Base-by-base conservation (phyloP, 2,113 vertebrate species). In the Phaethornis superciliosus region DNA sequence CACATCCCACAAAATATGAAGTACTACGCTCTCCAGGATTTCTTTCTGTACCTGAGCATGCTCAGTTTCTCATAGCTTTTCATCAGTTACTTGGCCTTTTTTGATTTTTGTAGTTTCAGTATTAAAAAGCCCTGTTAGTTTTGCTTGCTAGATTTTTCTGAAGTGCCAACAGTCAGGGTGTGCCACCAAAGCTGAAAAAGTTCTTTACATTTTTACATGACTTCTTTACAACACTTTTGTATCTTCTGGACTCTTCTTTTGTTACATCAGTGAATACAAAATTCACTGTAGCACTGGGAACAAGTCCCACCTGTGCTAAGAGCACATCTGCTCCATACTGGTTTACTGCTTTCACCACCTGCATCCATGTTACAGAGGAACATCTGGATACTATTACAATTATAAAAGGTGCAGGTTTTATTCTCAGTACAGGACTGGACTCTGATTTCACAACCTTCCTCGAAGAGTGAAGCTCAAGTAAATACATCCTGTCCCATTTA, bases 281-380 rank as follows among this genome's bases (percentile, higher is more conserved):
- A 96, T 77, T 96, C 93, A 93, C 94, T 97, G 84, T 81, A 89
- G 81, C 89, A n/a, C 33, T 96, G 96, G 92, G 96, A 96, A 91
- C 69, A 87, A 91, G 95, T 95, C 94, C 97, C 98, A 98, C 97
- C 97, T 98, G 97, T 97, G 94, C 95, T 95, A 93, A 95, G 97
- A 98, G 97, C 97, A 98, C 98, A 98, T 98, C 98, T 98, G 98
- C 98, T 97, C 98, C 97, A 97, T 99, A 97, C 96, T 84, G 81
- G 97, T 97, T 97, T 98, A 98, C 97, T 98, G 98, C 98, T 99
- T 98, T 99, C 99, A 99, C 98, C 99, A 99, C 99, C 98, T 98
- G 98, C 98, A 98, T 98, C 98, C 96, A 77, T 97, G 98, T 97
- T 98, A 98, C 92, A 90, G 74, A 93, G 95, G 65, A 97, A 98